These are phyloP conservation scores for Catostomus latipinnis DNA, from an alignment of 2,797 vertebrate species.

Conservation along the genomic window DNA sequence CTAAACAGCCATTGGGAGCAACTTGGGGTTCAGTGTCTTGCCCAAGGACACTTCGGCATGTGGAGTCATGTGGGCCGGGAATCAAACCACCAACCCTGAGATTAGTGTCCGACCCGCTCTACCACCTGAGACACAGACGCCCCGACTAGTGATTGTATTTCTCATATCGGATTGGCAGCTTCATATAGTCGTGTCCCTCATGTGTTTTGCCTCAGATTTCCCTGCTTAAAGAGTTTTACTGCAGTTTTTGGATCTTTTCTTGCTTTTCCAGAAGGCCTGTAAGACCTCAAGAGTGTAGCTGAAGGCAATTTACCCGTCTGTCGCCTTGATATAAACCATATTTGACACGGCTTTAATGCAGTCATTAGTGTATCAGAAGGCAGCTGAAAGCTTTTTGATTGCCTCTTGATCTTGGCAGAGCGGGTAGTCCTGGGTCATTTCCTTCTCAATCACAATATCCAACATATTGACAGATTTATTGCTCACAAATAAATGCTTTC, in stretches of 20 bases:
- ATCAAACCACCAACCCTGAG: background rate
- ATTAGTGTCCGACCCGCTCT: no score
- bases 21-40: no score
- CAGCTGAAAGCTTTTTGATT: slow-evolving; percentile 48
- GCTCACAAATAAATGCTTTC: slow-evolving; percentile 36
- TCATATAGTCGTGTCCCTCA: background rate
- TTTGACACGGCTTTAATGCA: slow-evolving; percentile 53
- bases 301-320: slow-evolving; percentile 27
- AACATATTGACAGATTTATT: slow-evolving; percentile 49
- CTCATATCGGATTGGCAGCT: background rate
- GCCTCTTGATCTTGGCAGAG: slow-evolving; percentile 24
- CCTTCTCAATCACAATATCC: slow-evolving; percentile 48
- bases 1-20: background rate
- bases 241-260: slow-evolving; percentile 21
- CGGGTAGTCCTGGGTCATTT: slow-evolving; percentile 56
- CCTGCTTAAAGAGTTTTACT: background rate
- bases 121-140: no score
- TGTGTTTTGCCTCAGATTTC: slow-evolving; percentile 14
- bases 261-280: slow-evolving; percentile 27
- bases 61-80: no score
- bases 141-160: background rate
- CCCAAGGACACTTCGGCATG: no score
- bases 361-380: slow-evolving; percentile 61
- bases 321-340: slow-evolving; percentile 56
- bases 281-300: slow-evolving; percentile 14